These are phyloP conservation scores for Tethea ocularis DNA, from an alignment of 2,888 invertebrate species.

Conservation along the genomic window DNA sequence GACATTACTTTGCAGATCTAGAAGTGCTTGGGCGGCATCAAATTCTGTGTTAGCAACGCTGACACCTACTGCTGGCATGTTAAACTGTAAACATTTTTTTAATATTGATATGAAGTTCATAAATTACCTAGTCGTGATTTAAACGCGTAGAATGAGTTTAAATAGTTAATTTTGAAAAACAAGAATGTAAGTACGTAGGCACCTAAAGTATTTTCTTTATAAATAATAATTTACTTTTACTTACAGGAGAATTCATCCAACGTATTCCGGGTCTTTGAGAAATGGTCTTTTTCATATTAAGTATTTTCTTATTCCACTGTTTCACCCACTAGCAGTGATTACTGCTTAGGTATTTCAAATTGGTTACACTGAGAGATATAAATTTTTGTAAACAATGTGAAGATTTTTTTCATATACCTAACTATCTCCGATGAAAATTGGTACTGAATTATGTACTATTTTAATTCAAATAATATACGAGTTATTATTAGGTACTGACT, in stretches of 20 bases:
- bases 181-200: too few relatives aligned
- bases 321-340: not conserved
- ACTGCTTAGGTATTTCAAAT: not conserved
- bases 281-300: constrained; percentile 7
- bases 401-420: too few relatives aligned
- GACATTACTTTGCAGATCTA: constrained; percentile 39
- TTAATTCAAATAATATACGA: too few relatives aligned
- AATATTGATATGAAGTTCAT: not conserved
- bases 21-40: constrained; percentile 45
- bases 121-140: too few relatives aligned
- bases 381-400: too few relatives aligned
- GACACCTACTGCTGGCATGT: constrained; percentile 28
- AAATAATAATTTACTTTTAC: not conserved
- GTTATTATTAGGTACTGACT: too few relatives aligned
- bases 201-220: too few relatives aligned
- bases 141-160: too few relatives aligned
- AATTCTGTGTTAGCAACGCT: constrained; percentile 32
- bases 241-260: constrained; percentile 4
- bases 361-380: too few relatives aligned
- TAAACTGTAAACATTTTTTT: constrained; percentile 6
- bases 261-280: not conserved
- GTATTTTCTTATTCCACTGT: not conserved
- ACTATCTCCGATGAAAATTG: too few relatives aligned
- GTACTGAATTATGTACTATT: too few relatives aligned
- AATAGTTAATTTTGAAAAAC: too few relatives aligned